phyloP scores from a whole-genome alignment of 2,797 vertebrate genomes.

The Lemur catta region DNA sequence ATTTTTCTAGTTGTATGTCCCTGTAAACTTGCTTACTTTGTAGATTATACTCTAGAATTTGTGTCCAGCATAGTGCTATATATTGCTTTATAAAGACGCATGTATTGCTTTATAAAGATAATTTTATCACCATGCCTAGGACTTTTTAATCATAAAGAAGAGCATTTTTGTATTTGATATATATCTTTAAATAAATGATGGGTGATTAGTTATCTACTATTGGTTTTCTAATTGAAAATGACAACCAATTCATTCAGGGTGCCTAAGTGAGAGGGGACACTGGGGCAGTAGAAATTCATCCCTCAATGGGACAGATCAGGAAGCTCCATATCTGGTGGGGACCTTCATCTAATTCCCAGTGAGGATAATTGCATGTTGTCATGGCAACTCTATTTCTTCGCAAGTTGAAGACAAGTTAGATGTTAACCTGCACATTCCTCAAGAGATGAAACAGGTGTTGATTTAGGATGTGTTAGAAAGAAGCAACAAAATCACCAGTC shows the following conservation, averaged over 20 bases:
- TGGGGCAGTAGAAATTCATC: neutral
- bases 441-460: constrained; percentile 59
- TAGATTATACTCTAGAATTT: constrained; percentile 13
- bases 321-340: neutral
- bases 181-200: neutral
- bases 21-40: neutral
- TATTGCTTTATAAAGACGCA: neutral
- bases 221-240: neutral
- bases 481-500: constrained; percentile 15
- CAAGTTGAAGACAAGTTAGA: constrained; percentile 51
- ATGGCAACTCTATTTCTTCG: constrained; percentile 56
- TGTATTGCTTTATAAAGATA: neutral
- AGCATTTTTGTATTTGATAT: neutral
- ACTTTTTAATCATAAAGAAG: constrained; percentile 15
- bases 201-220: neutral
- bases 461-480: constrained; percentile 57
- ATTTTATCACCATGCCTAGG: neutral
- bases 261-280: neutral
- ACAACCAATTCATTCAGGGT: neutral
- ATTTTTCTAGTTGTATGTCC: neutral
- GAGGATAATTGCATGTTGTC: constrained; percentile 5
- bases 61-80: neutral
- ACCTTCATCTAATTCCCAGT: neutral
- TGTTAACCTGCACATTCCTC: constrained; percentile 44
- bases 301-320: neutral